Percentiles rank a stretch among this genome's conserved stretches.
Conservation (phyloP, 2,888 invertebrate species). For the Ophion obscuratus region DNA sequence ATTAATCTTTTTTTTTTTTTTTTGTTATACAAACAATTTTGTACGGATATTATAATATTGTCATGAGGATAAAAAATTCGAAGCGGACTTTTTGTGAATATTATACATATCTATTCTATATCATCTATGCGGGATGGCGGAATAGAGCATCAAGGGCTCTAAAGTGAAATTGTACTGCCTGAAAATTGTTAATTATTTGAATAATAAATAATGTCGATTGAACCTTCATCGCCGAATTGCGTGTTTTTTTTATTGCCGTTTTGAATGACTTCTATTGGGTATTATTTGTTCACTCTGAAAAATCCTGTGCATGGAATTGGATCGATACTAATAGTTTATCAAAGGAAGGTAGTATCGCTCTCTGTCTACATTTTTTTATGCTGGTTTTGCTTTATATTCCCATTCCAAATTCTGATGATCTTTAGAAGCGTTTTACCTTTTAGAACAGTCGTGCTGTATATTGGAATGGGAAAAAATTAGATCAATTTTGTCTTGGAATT, state of each 20-base stretch:
- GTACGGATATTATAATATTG: slow-evolving; percentile 79
- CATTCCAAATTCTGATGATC: no score
- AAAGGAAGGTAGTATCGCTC: no score
- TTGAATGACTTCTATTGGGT: neutral
- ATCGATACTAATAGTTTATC: no score
- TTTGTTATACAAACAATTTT: slow-evolving; percentile 81
- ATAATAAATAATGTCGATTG: slow-evolving; percentile 76
- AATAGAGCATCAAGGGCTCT: slow-evolving; percentile 49
- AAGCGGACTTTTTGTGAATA: slow-evolving; percentile 78
- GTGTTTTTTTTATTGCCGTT: slow-evolving; percentile 15
- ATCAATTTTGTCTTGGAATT: no score
- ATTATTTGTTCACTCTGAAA: no score
- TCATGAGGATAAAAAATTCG: slow-evolving; percentile 53
- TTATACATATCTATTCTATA: slow-evolving; percentile 80
- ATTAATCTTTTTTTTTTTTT: slow-evolving; percentile 60
- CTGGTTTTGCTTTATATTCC: no score
- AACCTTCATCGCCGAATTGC: slow-evolving; percentile 44
- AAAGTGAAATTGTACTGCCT: slow-evolving; percentile 71
- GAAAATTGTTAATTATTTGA: slow-evolving; percentile 81
- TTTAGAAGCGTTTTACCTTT: no score
- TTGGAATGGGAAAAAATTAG: no score
- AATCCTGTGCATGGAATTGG: neutral
- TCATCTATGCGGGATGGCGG: slow-evolving; percentile 69
- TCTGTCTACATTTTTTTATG: no score
- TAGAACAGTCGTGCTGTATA: no score